Base-by-base conservation (phyloP, 2,797 vertebrate genomes). In the Liasis olivaceus region DNA sequence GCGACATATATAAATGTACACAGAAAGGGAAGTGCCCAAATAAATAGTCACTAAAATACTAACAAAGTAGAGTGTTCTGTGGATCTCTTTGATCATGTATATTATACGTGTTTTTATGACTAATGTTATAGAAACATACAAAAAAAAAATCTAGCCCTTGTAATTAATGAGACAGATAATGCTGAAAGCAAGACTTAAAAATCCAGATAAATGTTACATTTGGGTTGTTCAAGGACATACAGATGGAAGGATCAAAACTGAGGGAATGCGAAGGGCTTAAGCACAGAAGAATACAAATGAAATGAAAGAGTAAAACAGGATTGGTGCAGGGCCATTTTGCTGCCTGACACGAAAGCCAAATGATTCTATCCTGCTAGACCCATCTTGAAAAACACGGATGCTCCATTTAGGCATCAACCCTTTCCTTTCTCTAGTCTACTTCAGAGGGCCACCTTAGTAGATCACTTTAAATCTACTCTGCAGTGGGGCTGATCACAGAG, bases 131-230 rank as follows among this genome's bases (percentile, higher is more conserved):
- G 47, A 91, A 87, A 77, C 15, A 5, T n/a, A 63, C 51, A n/a
- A 54, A 84, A 47, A 87, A 85, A 36, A 69, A 87, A 64, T 93
- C 15, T 93, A 93, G 92, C 92, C 92, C 92, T 93, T 90, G 59
- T 88, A 84, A 60, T 72, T 63, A 20, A 81, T 22, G 8, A 77
- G 28, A 93, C 28, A 90, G 42, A 87, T 9, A 92, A 47, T 63
- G 60, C 8, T 81, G 66, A 85, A 88, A 81, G 47, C 12, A 77
- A 90, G 59, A 90, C 47, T 63, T 42, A 31, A 36, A 14, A 77
- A 77, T 17, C 72, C 72, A 81, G 36, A 47, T 47, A 81, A 81
- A 47, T 47, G 72, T 81, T 81, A 81, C 3, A 47, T 81, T 77
- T 81, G 20, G 8, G 11, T 72, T 58, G 24, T 54, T 89, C 22